Evolutionary conservation across 2,113 vertebrate genomes (phyloP).

Genomic region (Setophaga coronata): DNA sequence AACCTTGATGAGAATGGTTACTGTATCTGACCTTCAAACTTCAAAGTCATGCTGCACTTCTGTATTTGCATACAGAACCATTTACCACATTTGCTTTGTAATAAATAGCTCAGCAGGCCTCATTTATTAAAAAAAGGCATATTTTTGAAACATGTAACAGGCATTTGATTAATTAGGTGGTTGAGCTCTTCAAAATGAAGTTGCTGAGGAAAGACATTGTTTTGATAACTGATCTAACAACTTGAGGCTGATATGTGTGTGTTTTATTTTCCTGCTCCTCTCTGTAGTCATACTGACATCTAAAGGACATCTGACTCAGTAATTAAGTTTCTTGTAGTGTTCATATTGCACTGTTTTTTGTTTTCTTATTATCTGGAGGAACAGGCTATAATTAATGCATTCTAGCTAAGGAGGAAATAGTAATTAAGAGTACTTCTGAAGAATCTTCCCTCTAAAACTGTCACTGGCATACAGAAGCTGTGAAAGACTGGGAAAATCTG

Average conservation of each 20-base stretch:
- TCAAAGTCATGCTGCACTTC: constrained; percentile 33
- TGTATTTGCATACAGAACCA: not conserved
- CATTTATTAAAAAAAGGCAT: not conserved
- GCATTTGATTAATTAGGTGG: not conserved
- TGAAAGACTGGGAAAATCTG: not conserved
- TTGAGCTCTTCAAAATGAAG: constrained; percentile 11
- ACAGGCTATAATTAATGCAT: not conserved
- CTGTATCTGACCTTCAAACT: constrained; percentile 67
- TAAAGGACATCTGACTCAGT: constrained; percentile 50
- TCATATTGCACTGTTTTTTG: not conserved
- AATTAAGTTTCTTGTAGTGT: constrained; percentile 38
- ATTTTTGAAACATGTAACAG: not conserved
- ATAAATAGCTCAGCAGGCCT: not conserved
- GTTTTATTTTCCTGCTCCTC: constrained; percentile 17
- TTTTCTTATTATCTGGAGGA: constrained; percentile 29
- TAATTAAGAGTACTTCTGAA: constrained; percentile 4
- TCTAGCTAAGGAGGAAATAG: constrained; percentile 25
- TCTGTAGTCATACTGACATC: constrained; percentile 49
- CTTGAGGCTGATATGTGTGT: not conserved
- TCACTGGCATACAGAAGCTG: not conserved
- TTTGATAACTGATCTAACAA: constrained; percentile 57
- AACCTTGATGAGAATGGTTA: not conserved
- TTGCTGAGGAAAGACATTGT: constrained; percentile 18
- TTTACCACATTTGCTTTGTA: not conserved
- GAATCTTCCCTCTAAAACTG: not conserved